These are phyloP conservation scores for Meloidogyne floridensis DNA, from an alignment of 1,140 invertebrate species.

Conservation along the genomic window DNA sequence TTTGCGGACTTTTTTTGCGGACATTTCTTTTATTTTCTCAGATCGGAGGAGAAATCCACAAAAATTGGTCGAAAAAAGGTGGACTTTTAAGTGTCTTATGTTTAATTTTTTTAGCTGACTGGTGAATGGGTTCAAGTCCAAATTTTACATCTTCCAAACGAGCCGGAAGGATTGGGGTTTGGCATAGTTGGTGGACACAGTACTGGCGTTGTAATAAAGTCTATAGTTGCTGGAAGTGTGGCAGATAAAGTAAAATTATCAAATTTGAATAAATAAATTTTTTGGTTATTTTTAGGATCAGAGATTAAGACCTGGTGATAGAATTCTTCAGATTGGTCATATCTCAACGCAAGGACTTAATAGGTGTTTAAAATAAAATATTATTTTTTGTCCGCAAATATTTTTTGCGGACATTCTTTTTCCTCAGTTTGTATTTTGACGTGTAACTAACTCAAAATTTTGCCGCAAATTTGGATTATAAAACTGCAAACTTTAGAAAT, in stretches of 20 bases:
- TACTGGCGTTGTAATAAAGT: constrained; percentile 95
- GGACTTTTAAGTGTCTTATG: no score
- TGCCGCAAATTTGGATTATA: no score
- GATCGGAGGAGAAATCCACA: no score
- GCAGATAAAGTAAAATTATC: constrained; percentile 77
- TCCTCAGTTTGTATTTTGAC: no score
- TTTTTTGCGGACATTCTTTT: no score
- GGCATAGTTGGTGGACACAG: constrained; percentile 90
- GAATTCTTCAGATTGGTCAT: constrained; percentile 88
- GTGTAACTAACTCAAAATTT: no score
- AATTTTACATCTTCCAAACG: constrained; percentile 61
- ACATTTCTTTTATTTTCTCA: no score
- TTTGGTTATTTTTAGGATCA: constrained; percentile 73
- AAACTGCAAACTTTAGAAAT: no score
- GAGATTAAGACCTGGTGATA: constrained; percentile 84
- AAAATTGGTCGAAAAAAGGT: no score
- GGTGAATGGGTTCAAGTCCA: constrained; percentile 64
- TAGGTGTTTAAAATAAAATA: constrained; percentile 52
- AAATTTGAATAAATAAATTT: not conserved
- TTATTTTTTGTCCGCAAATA: no score
- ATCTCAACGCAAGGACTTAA: constrained; percentile 85
- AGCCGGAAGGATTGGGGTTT: constrained; percentile 73
- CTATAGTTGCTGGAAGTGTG: constrained; percentile 84
- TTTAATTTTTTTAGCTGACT: constrained; percentile 53
- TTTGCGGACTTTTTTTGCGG: no score